phyloP scores from a whole-genome alignment of 2,113 vertebrate genomes.

The Cacatua alba region DNA sequence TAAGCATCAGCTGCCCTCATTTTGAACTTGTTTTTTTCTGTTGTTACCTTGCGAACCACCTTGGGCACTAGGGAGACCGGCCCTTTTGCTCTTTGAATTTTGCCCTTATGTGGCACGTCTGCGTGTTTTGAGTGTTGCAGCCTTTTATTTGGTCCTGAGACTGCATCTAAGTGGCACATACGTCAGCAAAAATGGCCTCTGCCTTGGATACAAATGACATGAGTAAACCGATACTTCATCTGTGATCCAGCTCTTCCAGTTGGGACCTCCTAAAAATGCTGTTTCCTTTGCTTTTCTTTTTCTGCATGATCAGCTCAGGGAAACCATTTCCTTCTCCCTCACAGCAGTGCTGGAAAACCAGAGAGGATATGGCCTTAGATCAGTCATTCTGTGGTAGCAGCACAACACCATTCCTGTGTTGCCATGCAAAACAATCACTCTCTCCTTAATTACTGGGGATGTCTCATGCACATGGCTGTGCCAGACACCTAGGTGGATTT shows the following conservation, averaged over 20 bases:
- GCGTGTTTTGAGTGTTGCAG: neutral
- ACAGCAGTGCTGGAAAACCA: constrained; percentile 1
- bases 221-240: neutral
- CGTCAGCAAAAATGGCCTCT: neutral
- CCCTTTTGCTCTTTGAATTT: neutral
- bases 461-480: constrained; percentile 9
- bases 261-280: neutral
- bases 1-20: neutral
- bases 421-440: constrained; percentile 8
- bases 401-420: neutral
- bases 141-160: neutral
- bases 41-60: neutral
- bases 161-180: neutral
- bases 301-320: neutral
- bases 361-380: constrained; percentile 26
- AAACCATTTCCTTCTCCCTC: neutral
- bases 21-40: neutral
- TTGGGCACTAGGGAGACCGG: neutral
- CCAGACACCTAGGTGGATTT: neutral
- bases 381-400: neutral
- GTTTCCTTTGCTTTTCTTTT: neutral
- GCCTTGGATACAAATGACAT: neutral
- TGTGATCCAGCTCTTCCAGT: neutral
- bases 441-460: neutral
- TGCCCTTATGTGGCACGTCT: accelerated